Conservation (phyloP, 92 coral and sea anemone species). For the Virgularia gustaviana region DNA sequence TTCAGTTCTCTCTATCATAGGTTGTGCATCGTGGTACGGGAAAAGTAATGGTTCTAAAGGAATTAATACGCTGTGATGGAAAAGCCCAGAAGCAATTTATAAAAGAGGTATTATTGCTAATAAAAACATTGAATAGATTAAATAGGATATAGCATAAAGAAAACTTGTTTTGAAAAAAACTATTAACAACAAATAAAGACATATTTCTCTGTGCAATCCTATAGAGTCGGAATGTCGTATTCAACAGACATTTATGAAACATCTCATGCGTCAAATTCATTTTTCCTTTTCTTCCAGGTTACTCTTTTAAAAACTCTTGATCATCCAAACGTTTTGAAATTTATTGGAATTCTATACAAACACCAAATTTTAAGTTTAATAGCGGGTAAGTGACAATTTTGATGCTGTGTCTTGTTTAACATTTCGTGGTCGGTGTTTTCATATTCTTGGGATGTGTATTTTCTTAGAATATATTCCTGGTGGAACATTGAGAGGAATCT, state of each 20-base stretch:
- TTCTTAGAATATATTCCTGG: conserved; percentile 75
- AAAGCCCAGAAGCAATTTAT: conserved; percentile 70
- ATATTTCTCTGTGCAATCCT: not conserved
- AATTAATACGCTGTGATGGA: conserved; percentile 69
- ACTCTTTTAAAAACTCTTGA: conserved; percentile 81
- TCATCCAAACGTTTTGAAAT: conserved; percentile 84
- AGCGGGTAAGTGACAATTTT: conserved; percentile 61
- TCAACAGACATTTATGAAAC: not conserved
- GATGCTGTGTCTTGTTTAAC: not conserved
- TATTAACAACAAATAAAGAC: no score
- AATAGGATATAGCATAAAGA: no score
- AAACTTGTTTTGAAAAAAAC: no score
- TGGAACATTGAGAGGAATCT: conserved; percentile 68
- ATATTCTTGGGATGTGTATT: not conserved
- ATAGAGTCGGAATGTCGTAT: not conserved
- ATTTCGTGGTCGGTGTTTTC: not conserved
- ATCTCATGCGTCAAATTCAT: not conserved
- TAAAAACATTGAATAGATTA: not conserved
- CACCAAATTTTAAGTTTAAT: conserved; percentile 77
- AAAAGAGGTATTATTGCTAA: conserved; percentile 68
- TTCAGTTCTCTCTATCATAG: no score
- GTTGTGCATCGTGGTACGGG: conserved; percentile 85
- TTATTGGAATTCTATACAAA: conserved; percentile 85
- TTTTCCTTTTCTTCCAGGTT: conserved; percentile 51
- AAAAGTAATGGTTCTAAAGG: conserved; percentile 94